Conservation (phyloP, 2,797 vertebrate genomes). For the Scolopax bukidnonensis region DNA sequence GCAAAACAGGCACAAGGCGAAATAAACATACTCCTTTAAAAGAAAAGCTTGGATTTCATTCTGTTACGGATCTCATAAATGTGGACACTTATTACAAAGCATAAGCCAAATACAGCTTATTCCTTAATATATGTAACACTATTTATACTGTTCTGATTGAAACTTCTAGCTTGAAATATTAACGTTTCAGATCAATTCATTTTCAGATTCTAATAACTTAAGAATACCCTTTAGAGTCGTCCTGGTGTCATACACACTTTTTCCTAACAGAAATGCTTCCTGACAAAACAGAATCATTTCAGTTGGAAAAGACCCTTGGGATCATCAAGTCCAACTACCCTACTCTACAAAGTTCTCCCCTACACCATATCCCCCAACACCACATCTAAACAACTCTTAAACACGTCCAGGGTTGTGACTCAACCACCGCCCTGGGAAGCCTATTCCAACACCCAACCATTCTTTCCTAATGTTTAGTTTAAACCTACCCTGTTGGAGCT, state of each 20-base stretch:
- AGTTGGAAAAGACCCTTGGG: too few species aligned
- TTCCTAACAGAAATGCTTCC: neutral
- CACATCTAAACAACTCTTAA: too few species aligned
- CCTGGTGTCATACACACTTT: neutral
- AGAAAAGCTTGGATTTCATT: neutral
- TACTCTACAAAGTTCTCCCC: too few species aligned
- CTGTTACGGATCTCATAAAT: neutral
- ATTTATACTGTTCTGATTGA: neutral
- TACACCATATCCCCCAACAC: too few species aligned
- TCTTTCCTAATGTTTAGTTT: too few species aligned
- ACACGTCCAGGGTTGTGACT: too few species aligned
- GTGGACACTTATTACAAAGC: neutral
- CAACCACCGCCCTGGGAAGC: too few species aligned
- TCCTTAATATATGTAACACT: neutral
- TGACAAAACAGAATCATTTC: neutral
- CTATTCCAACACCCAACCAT: too few species aligned
- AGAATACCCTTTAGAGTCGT: neutral
- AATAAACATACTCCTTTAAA: neutral
- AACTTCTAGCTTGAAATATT: neutral
- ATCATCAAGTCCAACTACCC: too few species aligned
- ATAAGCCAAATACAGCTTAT: accelerated
- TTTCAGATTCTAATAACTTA: neutral
- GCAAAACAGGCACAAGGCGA: conserved; percentile 29
- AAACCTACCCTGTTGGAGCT: too few species aligned
- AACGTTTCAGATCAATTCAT: neutral